Base-by-base conservation (phyloP, 2,113 vertebrate genomes). In the Mystacornis crossleyi region DNA sequence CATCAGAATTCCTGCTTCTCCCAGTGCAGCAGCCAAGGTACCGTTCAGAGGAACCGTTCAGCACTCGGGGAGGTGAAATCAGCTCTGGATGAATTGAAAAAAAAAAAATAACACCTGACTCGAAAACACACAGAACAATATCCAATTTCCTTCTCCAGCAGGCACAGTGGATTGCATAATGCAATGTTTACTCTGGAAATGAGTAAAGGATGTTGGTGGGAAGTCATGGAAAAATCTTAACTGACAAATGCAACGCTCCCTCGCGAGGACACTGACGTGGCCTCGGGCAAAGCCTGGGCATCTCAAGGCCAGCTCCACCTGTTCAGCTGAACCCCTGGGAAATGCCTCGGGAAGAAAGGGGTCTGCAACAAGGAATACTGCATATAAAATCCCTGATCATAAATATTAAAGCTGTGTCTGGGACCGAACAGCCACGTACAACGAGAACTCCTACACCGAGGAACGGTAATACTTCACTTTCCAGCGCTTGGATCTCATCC, bases 401-500 rank as follows among this genome's bases (percentile, higher is more conserved):
- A 61, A 95, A 79, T 48, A 69, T 74, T 51, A 94, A 86, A 94
- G 93, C 93, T 58, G 92, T 69, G 31, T 75, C 95, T 55, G 80
- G 95, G 74, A 64, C 29, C 13, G 10, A 74, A 62, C 84, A 91
- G 90, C 71, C 83, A 75, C 12, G 5, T 10, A 48, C 29, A 48
- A 90, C 2, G 33, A 64, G 34, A 65, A 10, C 48, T 40, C 40
- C 96, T 99, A 99, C 43, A 99, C 98, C 0, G 98, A 93, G 0
- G 98, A 97, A 4, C 98, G 98, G 18, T 91, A 89, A 81, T 97
- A 70, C 31, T 97, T 97, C 20, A 98, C 95, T 24, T 98, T 99
- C 99, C 99, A 98, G 21, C 98, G 97, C 75, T 98, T 98, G 57
- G 99, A 99, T 3, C 99, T 98, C 84, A 99, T 89, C 8, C 98